Percentiles rank a stretch among this genome's conserved stretches.
Evolutionary conservation across 1,140 invertebrate genomes (phyloP).

Genomic region (Drosophila ananassae): DNA sequence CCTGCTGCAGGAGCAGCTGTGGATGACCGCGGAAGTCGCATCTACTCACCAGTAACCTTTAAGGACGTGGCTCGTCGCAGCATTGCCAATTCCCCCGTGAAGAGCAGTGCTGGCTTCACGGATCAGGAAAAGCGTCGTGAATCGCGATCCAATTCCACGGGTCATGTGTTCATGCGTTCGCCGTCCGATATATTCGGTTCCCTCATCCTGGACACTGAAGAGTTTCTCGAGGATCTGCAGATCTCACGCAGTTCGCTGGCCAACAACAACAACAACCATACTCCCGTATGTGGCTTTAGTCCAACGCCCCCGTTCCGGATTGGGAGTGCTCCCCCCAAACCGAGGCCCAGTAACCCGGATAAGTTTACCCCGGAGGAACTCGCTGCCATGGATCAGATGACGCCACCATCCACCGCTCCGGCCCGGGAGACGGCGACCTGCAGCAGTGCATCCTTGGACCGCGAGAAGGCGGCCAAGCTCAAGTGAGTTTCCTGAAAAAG

Average conservation of each 20-base stretch:
- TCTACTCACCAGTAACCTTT: conserved; percentile 93
- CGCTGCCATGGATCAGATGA: conserved; percentile 75
- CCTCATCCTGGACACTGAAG: conserved; percentile 86
- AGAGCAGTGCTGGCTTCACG: conserved; percentile 69
- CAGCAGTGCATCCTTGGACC: conserved; percentile 63
- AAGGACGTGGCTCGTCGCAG: conserved; percentile 91
- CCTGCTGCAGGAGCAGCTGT: conserved; percentile 83
- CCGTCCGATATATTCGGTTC: conserved; percentile 85
- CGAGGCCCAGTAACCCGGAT: conserved; percentile 71
- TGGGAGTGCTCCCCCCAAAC: conserved; percentile 76
- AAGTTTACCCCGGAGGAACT: conserved; percentile 80
- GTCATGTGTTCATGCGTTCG: conserved; percentile 85
- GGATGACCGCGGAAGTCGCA: conserved; percentile 86
- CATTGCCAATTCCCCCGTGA: conserved; percentile 89
- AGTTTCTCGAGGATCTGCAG: conserved; percentile 85
- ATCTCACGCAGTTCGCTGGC: conserved; percentile 73
- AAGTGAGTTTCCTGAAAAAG: conserved; percentile 49
- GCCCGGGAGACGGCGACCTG: conserved; percentile 65
- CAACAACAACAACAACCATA: conserved; percentile 51
- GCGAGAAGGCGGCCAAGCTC: conserved; percentile 49
- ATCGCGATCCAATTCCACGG: conserved; percentile 85
- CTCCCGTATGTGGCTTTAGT: conserved; percentile 62
- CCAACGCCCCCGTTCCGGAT: conserved; percentile 76
- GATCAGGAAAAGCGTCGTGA: conserved; percentile 83
- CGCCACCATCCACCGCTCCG: conserved; percentile 78